A percentile compares a stretch with the other conserved stretches of the same genome.
phyloP scores from a whole-genome alignment of 2,888 invertebrate genomes.

The Lissocephala sabroskyi region DNA sequence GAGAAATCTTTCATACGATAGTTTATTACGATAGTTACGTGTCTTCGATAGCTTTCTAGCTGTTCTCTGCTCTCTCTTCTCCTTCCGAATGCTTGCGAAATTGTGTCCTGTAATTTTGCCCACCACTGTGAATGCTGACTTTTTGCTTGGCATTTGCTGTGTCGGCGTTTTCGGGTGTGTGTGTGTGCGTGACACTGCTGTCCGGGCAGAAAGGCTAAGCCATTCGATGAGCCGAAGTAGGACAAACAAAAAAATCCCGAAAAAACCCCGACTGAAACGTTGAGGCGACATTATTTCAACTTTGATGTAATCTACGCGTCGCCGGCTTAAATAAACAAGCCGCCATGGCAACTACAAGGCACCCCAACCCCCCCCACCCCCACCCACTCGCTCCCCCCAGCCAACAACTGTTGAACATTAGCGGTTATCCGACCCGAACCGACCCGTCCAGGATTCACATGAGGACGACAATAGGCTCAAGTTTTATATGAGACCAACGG shows the following conservation, averaged over 20 bases:
- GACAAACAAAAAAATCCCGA: slow-evolving; percentile 2
- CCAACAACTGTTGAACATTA: slow-evolving; percentile 37
- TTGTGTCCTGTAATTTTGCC: too few relatives aligned
- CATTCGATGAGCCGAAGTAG: slow-evolving; percentile 37
- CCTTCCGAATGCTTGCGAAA: too few relatives aligned
- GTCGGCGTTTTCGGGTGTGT: too few relatives aligned
- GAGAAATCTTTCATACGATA: too few relatives aligned
- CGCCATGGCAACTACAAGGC: slow-evolving; percentile 13
- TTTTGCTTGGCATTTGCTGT: too few relatives aligned
- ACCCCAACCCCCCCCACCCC: neutral
- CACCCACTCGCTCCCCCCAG: too few relatives aligned
- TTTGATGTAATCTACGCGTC: slow-evolving; percentile 38
- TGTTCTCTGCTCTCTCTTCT: too few relatives aligned
- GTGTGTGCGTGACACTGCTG: neutral
- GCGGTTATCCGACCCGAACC: neutral
- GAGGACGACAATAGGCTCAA: slow-evolving; percentile 6
- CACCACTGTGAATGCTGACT: too few relatives aligned
- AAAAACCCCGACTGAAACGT: slow-evolving; percentile 22
- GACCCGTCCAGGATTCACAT: too few relatives aligned
- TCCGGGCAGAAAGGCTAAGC: slow-evolving; percentile 20
- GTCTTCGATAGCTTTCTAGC: too few relatives aligned
- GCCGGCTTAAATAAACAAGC: slow-evolving; percentile 22
- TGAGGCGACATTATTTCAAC: slow-evolving; percentile 20
- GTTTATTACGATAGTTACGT: too few relatives aligned
- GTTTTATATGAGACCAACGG: neutral